Evolutionary conservation across 1,140 invertebrate genomes (phyloP).

Genomic region (Palaemon carinicauda): DNA sequence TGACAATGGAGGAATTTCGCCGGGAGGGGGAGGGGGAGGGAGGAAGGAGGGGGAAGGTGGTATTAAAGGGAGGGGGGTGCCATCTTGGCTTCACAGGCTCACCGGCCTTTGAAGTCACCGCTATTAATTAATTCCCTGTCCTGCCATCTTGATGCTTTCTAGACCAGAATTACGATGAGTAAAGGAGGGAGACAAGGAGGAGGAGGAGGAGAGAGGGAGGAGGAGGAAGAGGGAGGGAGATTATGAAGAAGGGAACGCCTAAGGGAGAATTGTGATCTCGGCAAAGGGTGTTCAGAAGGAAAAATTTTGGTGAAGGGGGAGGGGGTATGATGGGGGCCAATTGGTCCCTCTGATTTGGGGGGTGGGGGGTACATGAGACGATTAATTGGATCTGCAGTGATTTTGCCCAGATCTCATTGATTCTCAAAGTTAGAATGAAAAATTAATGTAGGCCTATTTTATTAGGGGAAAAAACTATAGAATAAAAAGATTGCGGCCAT

Average conservation of each 20-base stretch:
- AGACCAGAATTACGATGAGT: not conserved
- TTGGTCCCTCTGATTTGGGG: no score
- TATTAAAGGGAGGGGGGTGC: not conserved
- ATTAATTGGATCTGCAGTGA: no score
- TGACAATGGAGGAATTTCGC: slow-evolving; percentile 32
- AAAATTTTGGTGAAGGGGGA: not conserved
- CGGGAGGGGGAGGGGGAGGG: no score
- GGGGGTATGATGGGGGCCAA: not conserved
- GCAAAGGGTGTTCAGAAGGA: not conserved
- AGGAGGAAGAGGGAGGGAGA: not conserved
- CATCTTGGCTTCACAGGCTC: slow-evolving; percentile 23
- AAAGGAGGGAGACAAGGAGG: not conserved
- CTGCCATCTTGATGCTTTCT: not conserved
- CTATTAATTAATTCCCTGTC: slow-evolving; percentile 29
- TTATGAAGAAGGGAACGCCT: not conserved
- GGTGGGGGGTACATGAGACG: no score
- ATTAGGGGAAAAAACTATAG: no score
- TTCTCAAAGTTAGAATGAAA: no score
- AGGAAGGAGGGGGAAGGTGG: no score
- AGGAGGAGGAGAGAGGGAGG: not conserved
- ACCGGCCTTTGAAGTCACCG: slow-evolving; percentile 14
- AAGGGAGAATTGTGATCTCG: not conserved
- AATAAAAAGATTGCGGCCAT: no score
- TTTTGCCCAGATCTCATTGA: no score
- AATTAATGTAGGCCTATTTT: not conserved